A percentile compares a stretch with the other conserved stretches of the same genome.
Conservation (phyloP, 2,797 vertebrate genomes). For the Thripadectes ignobilis region DNA sequence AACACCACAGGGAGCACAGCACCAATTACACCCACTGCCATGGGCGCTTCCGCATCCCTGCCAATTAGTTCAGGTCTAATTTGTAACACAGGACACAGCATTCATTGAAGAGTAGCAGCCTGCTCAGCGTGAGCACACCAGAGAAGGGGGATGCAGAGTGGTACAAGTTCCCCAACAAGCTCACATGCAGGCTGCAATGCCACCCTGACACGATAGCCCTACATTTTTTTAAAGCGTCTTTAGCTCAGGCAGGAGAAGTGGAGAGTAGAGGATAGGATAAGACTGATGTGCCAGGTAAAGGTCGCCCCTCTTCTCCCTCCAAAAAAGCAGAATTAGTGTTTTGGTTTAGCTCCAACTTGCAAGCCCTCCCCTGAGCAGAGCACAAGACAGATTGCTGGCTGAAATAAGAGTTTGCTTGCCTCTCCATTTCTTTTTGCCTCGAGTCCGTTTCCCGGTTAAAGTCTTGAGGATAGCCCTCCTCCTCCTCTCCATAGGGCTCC, state of each 20-base stretch:
- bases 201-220: not conserved
- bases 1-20: not conserved
- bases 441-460: constrained; percentile 64
- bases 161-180: not conserved
- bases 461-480: constrained; percentile 62
- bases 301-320: not conserved
- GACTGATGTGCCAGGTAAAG: not conserved
- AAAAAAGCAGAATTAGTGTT: not conserved
- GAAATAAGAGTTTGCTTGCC: constrained; percentile 70
- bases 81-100: not conserved
- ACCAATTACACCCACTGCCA: accelerated
- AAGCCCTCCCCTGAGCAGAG: constrained; percentile 48
- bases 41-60: not conserved
- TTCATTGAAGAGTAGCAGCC: not conserved
- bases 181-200: not conserved
- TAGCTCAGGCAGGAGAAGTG: not conserved
- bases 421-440: constrained; percentile 56
- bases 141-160: not conserved
- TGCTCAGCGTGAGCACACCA: not conserved
- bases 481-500: constrained; percentile 69
- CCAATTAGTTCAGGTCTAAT: not conserved
- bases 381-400: not conserved
- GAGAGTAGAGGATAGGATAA: not conserved
- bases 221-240: not conserved
- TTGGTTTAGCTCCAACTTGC: not conserved